A percentile compares a stretch with the other conserved stretches of the same genome.
These are phyloP conservation scores for Hemicrepidius hirtus DNA, from an alignment of 2,888 invertebrate species.

Conservation along the genomic window DNA sequence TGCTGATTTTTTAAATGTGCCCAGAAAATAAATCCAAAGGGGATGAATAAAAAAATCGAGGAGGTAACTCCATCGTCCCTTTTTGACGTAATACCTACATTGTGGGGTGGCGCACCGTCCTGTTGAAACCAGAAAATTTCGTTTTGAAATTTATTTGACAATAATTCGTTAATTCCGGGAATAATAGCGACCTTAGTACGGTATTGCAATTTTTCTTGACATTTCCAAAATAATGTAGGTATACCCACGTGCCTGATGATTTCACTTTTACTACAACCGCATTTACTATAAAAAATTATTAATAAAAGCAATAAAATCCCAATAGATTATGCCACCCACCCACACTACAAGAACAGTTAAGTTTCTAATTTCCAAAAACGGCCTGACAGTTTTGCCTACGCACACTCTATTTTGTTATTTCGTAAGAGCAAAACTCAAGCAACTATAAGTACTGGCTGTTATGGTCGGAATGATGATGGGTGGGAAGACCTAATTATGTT, in stretches of 20 bases:
- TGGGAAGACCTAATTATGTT: slow-evolving; percentile 45
- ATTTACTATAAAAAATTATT: slow-evolving; percentile 10
- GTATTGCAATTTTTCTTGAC: too few species aligned
- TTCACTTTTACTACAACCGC: not conserved
- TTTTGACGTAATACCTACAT: too few species aligned
- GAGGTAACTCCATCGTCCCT: too few species aligned
- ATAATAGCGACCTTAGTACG: too few species aligned
- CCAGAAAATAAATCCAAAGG: too few species aligned
- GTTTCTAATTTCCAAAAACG: slow-evolving; percentile 22
- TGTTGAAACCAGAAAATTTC: too few species aligned
- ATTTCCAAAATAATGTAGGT: too few species aligned
- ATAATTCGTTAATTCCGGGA: too few species aligned
- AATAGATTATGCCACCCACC: slow-evolving; percentile 14
- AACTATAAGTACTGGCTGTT: slow-evolving; percentile 31
- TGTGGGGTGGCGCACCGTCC: too few species aligned
- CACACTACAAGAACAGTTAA: not conserved
- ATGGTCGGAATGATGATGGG: slow-evolving; percentile 35
- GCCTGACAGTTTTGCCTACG: not conserved
- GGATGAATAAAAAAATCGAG: too few species aligned
- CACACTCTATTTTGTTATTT: slow-evolving; percentile 17
- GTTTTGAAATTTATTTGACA: too few species aligned
- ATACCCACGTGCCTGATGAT: not conserved
- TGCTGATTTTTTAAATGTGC: too few species aligned
- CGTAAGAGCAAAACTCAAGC: slow-evolving; percentile 25
- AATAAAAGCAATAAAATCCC: slow-evolving; percentile 4